phyloP scores from a whole-genome alignment of 2,888 invertebrate species.

The Noctua fimbriata region DNA sequence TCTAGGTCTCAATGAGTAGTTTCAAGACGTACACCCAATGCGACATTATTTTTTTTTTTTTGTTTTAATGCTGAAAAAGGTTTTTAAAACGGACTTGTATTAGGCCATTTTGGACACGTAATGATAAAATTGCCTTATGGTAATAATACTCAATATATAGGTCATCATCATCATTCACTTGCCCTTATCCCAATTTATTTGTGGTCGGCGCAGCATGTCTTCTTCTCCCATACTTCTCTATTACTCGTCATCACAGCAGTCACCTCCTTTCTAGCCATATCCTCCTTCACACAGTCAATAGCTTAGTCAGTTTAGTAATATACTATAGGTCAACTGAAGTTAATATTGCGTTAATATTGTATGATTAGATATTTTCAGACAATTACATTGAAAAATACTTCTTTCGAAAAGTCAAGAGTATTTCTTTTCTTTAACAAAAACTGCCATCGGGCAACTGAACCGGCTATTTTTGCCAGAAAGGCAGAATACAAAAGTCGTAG shows the following conservation, averaged over 20 bases:
- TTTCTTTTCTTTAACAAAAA: constrained; percentile 23
- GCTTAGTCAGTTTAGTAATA: neutral
- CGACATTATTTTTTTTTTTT: neutral
- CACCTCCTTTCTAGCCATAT: neutral
- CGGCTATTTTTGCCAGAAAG: neutral
- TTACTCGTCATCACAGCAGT: neutral
- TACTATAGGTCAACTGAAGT: neutral
- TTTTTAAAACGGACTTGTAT: neutral
- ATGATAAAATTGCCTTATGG: neutral
- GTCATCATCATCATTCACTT: neutral
- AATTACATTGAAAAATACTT: neutral
- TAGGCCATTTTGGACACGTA: neutral
- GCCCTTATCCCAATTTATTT: no score
- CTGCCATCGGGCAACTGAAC: neutral
- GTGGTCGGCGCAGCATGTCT: neutral
- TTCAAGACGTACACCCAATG: neutral
- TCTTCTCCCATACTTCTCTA: neutral
- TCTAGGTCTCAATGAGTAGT: constrained; percentile 15
- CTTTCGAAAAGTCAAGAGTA: neutral
- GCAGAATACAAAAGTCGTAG: constrained; percentile 25
- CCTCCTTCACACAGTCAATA: neutral
- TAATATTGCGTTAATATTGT: neutral
- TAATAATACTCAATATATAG: neutral
- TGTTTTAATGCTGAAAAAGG: neutral
- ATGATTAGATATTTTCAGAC: neutral